These are phyloP conservation scores for Tenthredo notha DNA, from an alignment of 2,888 invertebrate species.

Conservation along the genomic window DNA sequence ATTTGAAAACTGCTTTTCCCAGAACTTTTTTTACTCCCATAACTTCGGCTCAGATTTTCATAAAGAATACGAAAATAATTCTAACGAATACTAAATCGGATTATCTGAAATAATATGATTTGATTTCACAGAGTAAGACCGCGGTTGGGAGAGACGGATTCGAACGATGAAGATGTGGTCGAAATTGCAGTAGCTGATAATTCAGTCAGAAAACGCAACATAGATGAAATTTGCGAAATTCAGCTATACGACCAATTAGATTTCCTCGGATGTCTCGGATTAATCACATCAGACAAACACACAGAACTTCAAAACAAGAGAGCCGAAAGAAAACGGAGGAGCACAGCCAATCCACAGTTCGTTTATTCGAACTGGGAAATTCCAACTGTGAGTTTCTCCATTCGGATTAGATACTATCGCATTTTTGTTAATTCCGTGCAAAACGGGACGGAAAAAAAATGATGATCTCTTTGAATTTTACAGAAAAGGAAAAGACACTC, in stretches of 20 bases:
- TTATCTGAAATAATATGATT: background rate
- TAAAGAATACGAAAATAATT: background rate
- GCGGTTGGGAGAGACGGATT: slow-evolving; percentile 70
- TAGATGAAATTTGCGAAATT: slow-evolving; percentile 2
- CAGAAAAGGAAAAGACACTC: slow-evolving; percentile 79
- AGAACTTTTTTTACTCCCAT: background rate
- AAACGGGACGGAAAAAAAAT: background rate
- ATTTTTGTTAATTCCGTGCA: background rate
- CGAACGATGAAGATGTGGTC: slow-evolving; percentile 71
- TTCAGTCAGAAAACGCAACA: slow-evolving; percentile 62
- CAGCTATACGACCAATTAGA: slow-evolving; percentile 70
- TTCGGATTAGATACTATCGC: background rate
- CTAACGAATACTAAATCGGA: background rate
- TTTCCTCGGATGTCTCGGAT: slow-evolving; percentile 78
- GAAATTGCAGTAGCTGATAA: slow-evolving; percentile 69
- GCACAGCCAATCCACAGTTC: slow-evolving; percentile 81
- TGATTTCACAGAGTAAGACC: slow-evolving; percentile 64
- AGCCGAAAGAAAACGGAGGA: slow-evolving; percentile 80
- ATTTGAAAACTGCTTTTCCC: background rate
- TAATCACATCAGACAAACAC: slow-evolving; percentile 79
- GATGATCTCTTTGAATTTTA: slow-evolving; percentile 57
- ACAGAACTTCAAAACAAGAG: slow-evolving; percentile 80
- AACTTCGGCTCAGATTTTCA: slow-evolving; percentile 5
- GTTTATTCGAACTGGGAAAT: slow-evolving; percentile 78
- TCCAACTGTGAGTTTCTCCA: slow-evolving; percentile 65